Percentiles rank a stretch among this genome's conserved stretches.
Conservation (phyloP, 2,888 invertebrate species). For the Dolichopus griseipennis region DNA sequence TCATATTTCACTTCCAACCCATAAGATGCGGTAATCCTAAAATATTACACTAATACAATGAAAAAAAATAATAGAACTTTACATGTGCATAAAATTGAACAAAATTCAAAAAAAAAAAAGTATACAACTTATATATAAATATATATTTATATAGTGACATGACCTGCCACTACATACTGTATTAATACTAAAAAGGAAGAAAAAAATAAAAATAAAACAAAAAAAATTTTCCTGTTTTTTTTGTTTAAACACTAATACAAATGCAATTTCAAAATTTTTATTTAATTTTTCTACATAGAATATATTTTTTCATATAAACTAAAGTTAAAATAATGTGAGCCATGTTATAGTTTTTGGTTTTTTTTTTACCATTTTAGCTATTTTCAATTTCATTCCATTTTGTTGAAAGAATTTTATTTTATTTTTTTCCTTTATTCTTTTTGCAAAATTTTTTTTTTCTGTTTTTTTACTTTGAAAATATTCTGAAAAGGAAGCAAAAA, state of each 20-base stretch:
- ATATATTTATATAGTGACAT: not conserved
- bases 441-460: not conserved
- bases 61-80: too few relatives aligned
- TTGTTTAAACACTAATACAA: not conserved
- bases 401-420: not conserved
- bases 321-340: not conserved
- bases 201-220: not conserved
- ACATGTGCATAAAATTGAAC: too few relatives aligned
- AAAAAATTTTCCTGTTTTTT: too few relatives aligned
- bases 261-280: not conserved
- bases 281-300: not conserved
- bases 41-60: too few relatives aligned
- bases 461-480: not conserved
- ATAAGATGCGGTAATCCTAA: too few relatives aligned
- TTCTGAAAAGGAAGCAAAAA: not conserved
- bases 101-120: too few relatives aligned
- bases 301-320: not conserved
- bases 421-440: not conserved
- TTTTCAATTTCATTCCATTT: too few relatives aligned
- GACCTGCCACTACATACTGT: conserved; percentile 6
- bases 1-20: too few relatives aligned
- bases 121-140: too few relatives aligned
- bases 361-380: too few relatives aligned
- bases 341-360: conserved; percentile 1
- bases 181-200: not conserved